Evolutionary conservation across 2,888 invertebrate species (phyloP), one percentile per base, ranked within the genome.

Genomic region (Anthophora plumipes): DNA sequence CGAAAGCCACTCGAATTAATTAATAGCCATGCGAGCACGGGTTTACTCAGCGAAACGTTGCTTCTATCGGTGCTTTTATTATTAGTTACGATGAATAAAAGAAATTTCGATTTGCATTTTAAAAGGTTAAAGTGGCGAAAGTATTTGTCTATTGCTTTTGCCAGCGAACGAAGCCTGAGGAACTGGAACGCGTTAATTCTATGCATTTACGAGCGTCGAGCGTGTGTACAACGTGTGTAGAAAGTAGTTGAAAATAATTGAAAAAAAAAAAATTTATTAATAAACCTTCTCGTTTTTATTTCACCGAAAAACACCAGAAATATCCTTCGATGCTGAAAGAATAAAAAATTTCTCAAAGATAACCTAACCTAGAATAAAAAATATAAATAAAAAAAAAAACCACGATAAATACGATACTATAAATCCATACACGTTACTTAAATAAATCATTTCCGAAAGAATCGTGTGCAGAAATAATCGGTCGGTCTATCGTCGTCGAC

Each of bases 171-270:
- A 39, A 52, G 43, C 52, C n/a, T 22, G 43, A 31, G 20, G 55
- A 61, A 55, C 25, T n/a, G 20, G 71, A 41, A 67, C 67, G 67
- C 73, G 73, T 73, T 71, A 59, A 72, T 55, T 71, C 57, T 41
- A 57, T 50, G 64, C 57, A 41, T 64, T 63, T 22, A 31, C 54
- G 20, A 37, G 22, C 43, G 52, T 22, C n/a, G 14, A 25, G 46
- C 31, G 31, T 31, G 31, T 31, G 68, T 73, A 73, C 57, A 75
- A 37, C 55, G 11, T 17, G 39, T 25, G 37, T 39, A 9, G 61
- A 61, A 25, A 70, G 9, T 31, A 31, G 31, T 4, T 31, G 31
- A 31, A 31, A 31, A 31, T 31, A 31, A 31, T 31, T 31, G 4
- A 31, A 1, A 9, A 31, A 1, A 9, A 17, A 6, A 14, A 12